Evolutionary conservation across 2,113 vertebrate genomes (phyloP).

Genomic region (Epinephelus moara): DNA sequence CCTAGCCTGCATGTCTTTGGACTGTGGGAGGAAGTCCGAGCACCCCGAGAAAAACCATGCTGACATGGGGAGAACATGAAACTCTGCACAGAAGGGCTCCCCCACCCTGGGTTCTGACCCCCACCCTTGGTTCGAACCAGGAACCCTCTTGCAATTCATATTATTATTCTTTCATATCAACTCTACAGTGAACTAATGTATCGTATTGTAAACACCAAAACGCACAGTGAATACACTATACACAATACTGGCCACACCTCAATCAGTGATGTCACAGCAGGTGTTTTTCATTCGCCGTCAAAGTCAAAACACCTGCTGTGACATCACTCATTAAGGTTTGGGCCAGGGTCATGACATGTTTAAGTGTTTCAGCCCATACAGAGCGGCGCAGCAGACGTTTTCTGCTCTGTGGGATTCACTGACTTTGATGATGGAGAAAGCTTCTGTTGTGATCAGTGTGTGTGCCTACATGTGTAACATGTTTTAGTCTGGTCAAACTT

Average conservation of each 20-base stretch:
- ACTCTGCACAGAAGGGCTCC: too few species aligned
- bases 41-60: too few species aligned
- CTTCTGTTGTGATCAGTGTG: conserved; percentile 12
- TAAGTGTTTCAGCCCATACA: not conserved
- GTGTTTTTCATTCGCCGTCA: conserved; percentile 31
- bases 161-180: conserved; percentile 8
- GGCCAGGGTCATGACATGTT: not conserved
- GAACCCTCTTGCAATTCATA: not conserved
- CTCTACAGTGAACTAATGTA: not conserved
- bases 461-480: not conserved
- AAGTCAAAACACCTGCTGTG: conserved; percentile 38
- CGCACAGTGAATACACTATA: too few species aligned
- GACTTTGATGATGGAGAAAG: conserved; percentile 6
- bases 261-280: conserved; percentile 37
- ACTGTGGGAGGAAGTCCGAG: too few species aligned
- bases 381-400: not conserved
- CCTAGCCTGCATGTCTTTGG: too few species aligned
- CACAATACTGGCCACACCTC: not conserved
- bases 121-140: too few species aligned
- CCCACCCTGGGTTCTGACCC: too few species aligned
- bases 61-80: too few species aligned
- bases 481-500: not conserved
- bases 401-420: conserved; percentile 10
- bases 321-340: conserved; percentile 22
- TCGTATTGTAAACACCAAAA: not conserved